Percentiles rank a stretch among this genome's conserved stretches.
Evolutionary conservation across 2,888 invertebrate genomes (phyloP).

Genomic region (Salpingus planirostris): DNA sequence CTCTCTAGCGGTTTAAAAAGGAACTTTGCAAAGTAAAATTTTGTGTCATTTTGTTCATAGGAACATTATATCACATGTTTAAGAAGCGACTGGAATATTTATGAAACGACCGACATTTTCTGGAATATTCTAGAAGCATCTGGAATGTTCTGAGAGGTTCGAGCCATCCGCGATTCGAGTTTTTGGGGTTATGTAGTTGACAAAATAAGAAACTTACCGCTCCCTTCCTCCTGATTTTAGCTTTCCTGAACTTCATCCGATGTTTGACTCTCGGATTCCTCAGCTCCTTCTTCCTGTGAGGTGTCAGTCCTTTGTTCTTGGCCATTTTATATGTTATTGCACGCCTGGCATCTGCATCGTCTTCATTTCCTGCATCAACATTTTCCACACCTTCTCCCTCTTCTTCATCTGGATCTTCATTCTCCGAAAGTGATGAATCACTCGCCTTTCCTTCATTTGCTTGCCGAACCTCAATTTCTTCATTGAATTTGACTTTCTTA

Average conservation of each 20-base stretch:
- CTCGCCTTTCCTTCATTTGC: slow-evolving; percentile 31
- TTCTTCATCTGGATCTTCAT: slow-evolving; percentile 8
- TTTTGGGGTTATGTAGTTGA: no score
- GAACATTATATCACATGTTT: background rate
- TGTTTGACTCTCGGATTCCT: slow-evolving; percentile 95
- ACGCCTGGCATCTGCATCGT: slow-evolving; percentile 52
- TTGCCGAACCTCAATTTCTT: slow-evolving; percentile 11
- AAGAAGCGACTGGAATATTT: slow-evolving; percentile 2
- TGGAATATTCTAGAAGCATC: background rate
- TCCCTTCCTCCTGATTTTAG: slow-evolving; percentile 86
- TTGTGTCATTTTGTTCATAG: background rate
- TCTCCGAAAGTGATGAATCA: slow-evolving; percentile 19
- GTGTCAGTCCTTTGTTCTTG: slow-evolving; percentile 91
- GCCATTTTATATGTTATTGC: slow-evolving; percentile 88
- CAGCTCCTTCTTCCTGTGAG: slow-evolving; percentile 82
- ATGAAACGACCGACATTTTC: no score
- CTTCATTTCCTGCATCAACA: slow-evolving; percentile 31
- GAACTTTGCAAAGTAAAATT: no score
- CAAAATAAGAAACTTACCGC: slow-evolving; percentile 55
- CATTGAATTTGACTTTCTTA: slow-evolving; percentile 21
- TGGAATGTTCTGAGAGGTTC: no score
- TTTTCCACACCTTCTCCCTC: slow-evolving; percentile 8
- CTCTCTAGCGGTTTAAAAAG: no score
- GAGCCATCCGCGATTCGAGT: no score
- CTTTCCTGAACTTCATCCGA: slow-evolving; percentile 85